Conservation (phyloP, 64 coral and sea anemone species). For the Exaiptasia diaphana region DNA sequence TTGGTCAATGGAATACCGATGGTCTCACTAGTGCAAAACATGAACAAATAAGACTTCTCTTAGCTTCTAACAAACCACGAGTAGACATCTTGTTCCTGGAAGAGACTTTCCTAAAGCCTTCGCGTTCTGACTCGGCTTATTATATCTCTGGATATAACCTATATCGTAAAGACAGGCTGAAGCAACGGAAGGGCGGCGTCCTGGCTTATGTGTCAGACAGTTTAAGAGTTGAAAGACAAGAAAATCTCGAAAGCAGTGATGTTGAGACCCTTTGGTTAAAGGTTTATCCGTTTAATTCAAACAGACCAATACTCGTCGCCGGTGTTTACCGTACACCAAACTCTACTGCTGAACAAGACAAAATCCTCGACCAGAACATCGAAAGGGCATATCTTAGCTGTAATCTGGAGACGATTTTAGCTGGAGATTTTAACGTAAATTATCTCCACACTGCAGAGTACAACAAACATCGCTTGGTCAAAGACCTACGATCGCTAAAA, state of each 20-base stretch:
- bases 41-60: conserved; percentile 19
- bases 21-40: conserved; percentile 3
- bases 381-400: conserved; percentile 9
- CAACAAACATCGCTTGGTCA: too few relatives aligned
- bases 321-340: conserved; percentile 15
- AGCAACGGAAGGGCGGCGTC: background rate
- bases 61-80: background rate
- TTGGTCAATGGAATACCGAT: background rate
- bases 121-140: background rate
- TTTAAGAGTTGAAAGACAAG: background rate
- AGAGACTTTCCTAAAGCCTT: conserved; percentile 27
- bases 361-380: background rate
- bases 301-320: conserved; percentile 7
- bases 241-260: conserved; percentile 6
- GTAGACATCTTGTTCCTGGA: conserved; percentile 12
- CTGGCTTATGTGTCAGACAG: background rate
- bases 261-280: conserved; percentile 16
- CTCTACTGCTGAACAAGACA: background rate
- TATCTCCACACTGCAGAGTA: too few relatives aligned
- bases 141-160: background rate
- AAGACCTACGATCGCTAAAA: too few relatives aligned
- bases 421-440: too few relatives aligned
- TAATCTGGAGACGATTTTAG: too few relatives aligned
- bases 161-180: background rate
- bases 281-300: conserved; percentile 24